Percentiles rank a stretch among this genome's conserved stretches.
phyloP scores from a whole-genome alignment of 1,140 invertebrate genomes.

The Apocrypta bakeri region DNA sequence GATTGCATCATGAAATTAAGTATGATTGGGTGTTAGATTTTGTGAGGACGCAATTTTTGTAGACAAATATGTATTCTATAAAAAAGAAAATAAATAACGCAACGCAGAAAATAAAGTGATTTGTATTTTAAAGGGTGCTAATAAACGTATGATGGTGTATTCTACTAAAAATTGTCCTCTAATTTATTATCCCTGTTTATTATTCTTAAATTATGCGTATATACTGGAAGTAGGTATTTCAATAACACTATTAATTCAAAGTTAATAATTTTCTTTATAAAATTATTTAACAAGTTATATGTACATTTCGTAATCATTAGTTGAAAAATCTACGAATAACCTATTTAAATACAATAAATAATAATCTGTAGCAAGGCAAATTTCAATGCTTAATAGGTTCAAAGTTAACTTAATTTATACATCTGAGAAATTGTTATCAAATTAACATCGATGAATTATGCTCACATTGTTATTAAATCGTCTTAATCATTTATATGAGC shows the following conservation, averaged over 20 bases:
- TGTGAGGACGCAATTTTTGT: not conserved
- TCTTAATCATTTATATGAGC: conserved; percentile 71
- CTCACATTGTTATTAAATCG: conserved; percentile 62
- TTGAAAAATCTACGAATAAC: not conserved
- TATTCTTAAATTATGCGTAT: no score
- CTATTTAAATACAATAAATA: conserved; percentile 40
- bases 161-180: conserved; percentile 32
- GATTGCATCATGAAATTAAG: not conserved
- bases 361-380: not conserved
- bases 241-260: not conserved
- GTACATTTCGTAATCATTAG: conserved; percentile 33
- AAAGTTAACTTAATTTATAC: conserved; percentile 29
- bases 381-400: no score
- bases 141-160: conserved; percentile 47
- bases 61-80: conserved; percentile 13
- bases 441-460: not conserved
- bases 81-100: not conserved
- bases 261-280: conserved; percentile 45
- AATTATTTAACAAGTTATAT: conserved; percentile 45
- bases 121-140: conserved; percentile 47
- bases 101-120: conserved; percentile 33
- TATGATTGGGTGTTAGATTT: not conserved
- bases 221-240: not conserved
- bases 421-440: not conserved
- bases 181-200: conserved; percentile 26